phyloP scores from a whole-genome alignment of 2,888 invertebrate genomes.

The Luffia ferchaultella region DNA sequence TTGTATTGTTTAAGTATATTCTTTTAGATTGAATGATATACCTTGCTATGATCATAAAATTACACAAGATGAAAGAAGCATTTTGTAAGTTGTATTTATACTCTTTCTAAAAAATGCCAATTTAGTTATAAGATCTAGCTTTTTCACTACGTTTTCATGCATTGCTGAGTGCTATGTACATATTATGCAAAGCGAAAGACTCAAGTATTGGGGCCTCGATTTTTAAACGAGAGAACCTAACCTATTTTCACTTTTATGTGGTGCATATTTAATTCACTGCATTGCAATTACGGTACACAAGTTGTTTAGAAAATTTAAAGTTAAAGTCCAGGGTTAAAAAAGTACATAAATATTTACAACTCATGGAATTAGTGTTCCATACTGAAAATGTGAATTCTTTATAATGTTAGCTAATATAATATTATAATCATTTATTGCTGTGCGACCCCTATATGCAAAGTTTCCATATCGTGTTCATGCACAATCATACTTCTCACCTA shows the following conservation, averaged over 20 bases:
- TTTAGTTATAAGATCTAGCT: neutral
- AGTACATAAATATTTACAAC: neutral
- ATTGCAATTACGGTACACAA: neutral
- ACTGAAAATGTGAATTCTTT: neutral
- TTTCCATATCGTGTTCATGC: too few species aligned
- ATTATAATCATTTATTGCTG: too few species aligned
- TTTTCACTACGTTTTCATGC: neutral
- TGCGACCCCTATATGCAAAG: too few species aligned
- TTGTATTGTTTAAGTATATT: neutral
- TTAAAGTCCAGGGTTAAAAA: neutral
- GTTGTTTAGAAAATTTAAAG: neutral
- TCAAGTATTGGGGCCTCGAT: neutral
- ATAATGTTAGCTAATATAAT: too few species aligned
- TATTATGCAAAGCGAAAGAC: neutral
- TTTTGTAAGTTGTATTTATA: neutral
- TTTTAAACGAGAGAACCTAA: neutral
- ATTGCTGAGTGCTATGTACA: neutral
- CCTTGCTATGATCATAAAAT: too few species aligned
- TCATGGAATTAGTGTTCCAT: neutral
- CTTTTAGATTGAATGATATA: neutral
- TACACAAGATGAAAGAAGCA: too few species aligned
- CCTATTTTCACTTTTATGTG: neutral
- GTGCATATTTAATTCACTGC: neutral
- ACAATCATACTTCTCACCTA: too few species aligned
- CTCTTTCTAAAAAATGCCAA: neutral